Percentiles rank a stretch among this genome's conserved stretches.
These are phyloP conservation scores for Oreortyx pictus DNA, from an alignment of 2,797 vertebrate species.

Conservation along the genomic window DNA sequence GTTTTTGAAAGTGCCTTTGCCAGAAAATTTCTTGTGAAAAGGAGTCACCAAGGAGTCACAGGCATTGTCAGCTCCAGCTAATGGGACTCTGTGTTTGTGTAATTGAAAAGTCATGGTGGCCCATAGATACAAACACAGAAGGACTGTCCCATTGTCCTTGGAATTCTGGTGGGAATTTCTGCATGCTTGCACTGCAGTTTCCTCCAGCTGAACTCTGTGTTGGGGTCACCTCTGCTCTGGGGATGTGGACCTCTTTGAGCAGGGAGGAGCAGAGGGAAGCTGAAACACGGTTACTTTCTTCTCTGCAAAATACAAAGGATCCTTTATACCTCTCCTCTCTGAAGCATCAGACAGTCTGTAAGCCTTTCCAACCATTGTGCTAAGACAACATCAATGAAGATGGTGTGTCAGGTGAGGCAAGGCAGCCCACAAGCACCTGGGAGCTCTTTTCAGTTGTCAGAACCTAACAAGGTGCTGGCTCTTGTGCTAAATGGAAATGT, in stretches of 20 bases:
- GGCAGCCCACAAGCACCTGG: background rate
- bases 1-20: background rate
- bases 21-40: background rate
- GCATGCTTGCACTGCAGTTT: background rate
- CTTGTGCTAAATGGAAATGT: slow-evolving; percentile 23
- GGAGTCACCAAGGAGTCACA: background rate
- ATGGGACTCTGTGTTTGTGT: background rate
- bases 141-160: background rate
- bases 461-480: slow-evolving; percentile 33
- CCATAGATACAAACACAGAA: background rate
- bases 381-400: background rate
- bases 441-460: slow-evolving; percentile 10
- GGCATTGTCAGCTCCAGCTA: background rate
- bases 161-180: background rate
- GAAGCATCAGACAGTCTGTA: background rate
- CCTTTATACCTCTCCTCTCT: background rate
- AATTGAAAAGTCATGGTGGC: background rate
- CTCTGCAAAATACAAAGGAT: background rate
- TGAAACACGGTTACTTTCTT: background rate
- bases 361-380: background rate
- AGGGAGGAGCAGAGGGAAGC: background rate
- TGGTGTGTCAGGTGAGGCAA: background rate
- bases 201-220: background rate
- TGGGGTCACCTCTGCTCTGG: slow-evolving; percentile 17
- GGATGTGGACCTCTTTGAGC: rapidly evolving